Evolutionary conservation across 2,888 invertebrate species (phyloP).

Genomic region (Trichogramma evanescens): DNA sequence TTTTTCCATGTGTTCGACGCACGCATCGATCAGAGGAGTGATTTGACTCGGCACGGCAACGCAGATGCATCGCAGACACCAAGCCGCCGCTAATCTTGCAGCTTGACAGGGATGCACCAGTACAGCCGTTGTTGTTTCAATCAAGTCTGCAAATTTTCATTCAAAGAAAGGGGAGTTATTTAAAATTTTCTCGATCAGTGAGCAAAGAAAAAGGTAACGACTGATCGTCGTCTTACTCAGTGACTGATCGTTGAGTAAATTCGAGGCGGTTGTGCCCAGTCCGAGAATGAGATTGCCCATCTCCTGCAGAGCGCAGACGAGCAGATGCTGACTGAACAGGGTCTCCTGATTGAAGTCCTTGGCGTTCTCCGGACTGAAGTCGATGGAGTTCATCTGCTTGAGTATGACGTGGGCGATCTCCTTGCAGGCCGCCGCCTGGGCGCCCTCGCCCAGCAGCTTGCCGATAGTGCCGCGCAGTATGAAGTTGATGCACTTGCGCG

Average conservation of each 20-base stretch:
- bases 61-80: slow-evolving; percentile 88
- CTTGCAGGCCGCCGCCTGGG: slow-evolving; percentile 90
- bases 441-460: slow-evolving; percentile 92
- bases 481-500: slow-evolving; percentile 94
- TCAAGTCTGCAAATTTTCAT: slow-evolving; percentile 52
- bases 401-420: slow-evolving; percentile 87
- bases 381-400: slow-evolving; percentile 92
- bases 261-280: slow-evolving; percentile 90
- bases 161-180: background rate
- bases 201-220: background rate
- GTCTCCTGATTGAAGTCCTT: slow-evolving; percentile 89
- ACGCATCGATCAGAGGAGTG: slow-evolving; percentile 85
- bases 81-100: slow-evolving; percentile 87
- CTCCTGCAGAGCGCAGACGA: slow-evolving; percentile 91
- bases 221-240: slow-evolving; percentile 53
- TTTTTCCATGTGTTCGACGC: slow-evolving; percentile 80
- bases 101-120: slow-evolving; percentile 91
- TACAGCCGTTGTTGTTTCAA: slow-evolving; percentile 74
- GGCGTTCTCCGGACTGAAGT: slow-evolving; percentile 86
- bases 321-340: slow-evolving; percentile 79
- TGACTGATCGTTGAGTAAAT: slow-evolving; percentile 81
- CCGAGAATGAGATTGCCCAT: slow-evolving; percentile 83
- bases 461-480: slow-evolving; percentile 87
- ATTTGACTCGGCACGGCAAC: slow-evolving; percentile 91
- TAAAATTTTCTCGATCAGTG: background rate